phyloP scores from a whole-genome alignment of 2,797 vertebrate species.

The Cirrhinus mrigala region DNA sequence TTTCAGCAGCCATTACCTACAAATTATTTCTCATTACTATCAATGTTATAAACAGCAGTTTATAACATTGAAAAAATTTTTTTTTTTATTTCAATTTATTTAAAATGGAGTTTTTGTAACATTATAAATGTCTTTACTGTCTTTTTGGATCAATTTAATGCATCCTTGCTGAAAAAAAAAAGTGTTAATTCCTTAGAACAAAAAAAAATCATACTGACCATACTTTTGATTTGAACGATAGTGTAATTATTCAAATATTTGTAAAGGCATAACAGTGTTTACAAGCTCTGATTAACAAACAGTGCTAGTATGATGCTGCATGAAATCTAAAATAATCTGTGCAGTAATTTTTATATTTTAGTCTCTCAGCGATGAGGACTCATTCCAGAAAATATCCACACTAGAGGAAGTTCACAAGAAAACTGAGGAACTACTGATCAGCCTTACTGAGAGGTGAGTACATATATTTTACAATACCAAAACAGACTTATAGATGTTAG shows the following conservation, averaged over 20 bases:
- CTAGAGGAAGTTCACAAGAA: slow-evolving; percentile 81
- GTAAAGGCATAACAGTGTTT: background rate
- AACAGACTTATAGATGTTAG: background rate
- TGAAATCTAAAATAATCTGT: background rate
- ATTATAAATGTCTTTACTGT: background rate
- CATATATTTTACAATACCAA: background rate
- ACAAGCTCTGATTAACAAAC: background rate
- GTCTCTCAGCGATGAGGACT: slow-evolving; percentile 95
- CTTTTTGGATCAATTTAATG: background rate
- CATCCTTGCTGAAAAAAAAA: background rate
- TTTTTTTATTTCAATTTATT: too few species aligned
- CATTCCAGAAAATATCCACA: slow-evolving; percentile 89
- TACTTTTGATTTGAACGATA: background rate
- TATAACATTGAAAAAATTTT: too few species aligned
- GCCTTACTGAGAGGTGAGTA: slow-evolving; percentile 81
- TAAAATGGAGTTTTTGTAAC: background rate
- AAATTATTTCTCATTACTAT: background rate
- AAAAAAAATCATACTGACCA: background rate
- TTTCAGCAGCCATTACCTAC: background rate
- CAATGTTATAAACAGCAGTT: background rate
- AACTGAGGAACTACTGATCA: slow-evolving; percentile 82
- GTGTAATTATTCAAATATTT: background rate
- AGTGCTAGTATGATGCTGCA: background rate
- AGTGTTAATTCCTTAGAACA: background rate
- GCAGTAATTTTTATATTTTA: slow-evolving; percentile 61